Base-by-base conservation (phyloP, 2,888 invertebrate genomes). In the Bedellia somnulentella region DNA sequence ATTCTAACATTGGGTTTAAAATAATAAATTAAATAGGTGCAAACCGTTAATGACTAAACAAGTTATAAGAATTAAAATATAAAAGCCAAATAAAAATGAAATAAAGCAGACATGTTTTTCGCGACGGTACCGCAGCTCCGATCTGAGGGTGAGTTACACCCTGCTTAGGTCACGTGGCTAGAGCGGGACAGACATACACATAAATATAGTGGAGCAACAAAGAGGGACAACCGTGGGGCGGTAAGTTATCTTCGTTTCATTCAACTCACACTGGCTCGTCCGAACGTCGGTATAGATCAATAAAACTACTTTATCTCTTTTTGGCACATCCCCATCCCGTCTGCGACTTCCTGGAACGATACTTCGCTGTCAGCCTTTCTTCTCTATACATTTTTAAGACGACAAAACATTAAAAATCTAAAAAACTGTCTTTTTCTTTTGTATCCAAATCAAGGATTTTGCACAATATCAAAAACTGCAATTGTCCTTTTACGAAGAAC, bases 231-330 rank as follows among this genome's bases (percentile, higher is more conserved):
- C 49, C 51, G 57, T 63, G 67, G 75, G 75, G 75, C 73, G 73
- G 75, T 62, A 73, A 75, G 75, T 75, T 75, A 75, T 75, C 75
- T 75, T 75, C 75, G 73, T 73, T 73, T 58, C 75, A 71, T 73
- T 73, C 73, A 73, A 73, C 75, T 70, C 73, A 68, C 71, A 75
- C 73, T 71, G 63, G 66, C 64, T 56, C 56, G 49, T 67, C 62
- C 60, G 67, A 70, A 71, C 66, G 73, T 75, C 73, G 71, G 73
- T 73, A 67, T 75, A 75, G 77, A 77, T 77, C 77, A 77, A 77
- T 77, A 77, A 77, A 77, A 77, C 76, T 76, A 76, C 76, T 77
- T 77, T 77, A 77, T 77, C 75, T 77, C 76, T 76, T 77, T 77
- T 77, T 76, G 77, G 77, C 77, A 76, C 75, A 73, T 76, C 70